Evolutionary conservation across 2,888 invertebrate species (phyloP), one percentile per base, ranked within the genome.

Genomic region (Drosophila fulvimacula): DNA sequence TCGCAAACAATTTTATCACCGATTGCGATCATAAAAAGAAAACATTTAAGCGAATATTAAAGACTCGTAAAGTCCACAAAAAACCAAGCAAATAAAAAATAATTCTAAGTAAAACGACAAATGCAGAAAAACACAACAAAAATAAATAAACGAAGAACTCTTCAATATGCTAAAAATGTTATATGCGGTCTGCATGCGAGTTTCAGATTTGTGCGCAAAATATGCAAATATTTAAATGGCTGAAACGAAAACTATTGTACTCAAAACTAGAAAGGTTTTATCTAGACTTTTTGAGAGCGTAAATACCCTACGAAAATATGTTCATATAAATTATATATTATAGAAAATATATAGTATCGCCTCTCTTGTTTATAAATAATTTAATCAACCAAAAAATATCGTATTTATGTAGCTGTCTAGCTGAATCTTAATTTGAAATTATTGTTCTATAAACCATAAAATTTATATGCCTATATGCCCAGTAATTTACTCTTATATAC

Each of bases 131-230:
- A 19, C n/a, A 41, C 17, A 17, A 19, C 17, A 10, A 3, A 56
- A 56, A 17, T 36, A 46, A 42, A 61, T 62, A 57, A 46, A 46
- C 53, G 15, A 49, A 17, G 39, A 41, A 39, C 17, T 59, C 19
- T 39, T 62, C 38, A 38, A 55, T 34, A 30, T 32, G 17, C 48
- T 38, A 13, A 24, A 32, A 66, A 42, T 68, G 63, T 79, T 72
- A 84, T 84, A 63, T 59, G 55, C 56, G 32, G 30, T 15, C 56
- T 58, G 73, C 81, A 81, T 82, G 82, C 82, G 39, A 82, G 84
- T 70, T 66, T 66, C 61, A 61, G 73, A 79, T 69, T 81, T 84
- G 65, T 64, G 59, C 46, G 38, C 21, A 56, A 76, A 79, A 73
- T 76, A 82, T 84, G 81, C 85, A 79, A 81, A 81, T 76, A 69